phyloP scores from a whole-genome alignment of 2,888 invertebrate genomes.

The Apoda limacodes region DNA sequence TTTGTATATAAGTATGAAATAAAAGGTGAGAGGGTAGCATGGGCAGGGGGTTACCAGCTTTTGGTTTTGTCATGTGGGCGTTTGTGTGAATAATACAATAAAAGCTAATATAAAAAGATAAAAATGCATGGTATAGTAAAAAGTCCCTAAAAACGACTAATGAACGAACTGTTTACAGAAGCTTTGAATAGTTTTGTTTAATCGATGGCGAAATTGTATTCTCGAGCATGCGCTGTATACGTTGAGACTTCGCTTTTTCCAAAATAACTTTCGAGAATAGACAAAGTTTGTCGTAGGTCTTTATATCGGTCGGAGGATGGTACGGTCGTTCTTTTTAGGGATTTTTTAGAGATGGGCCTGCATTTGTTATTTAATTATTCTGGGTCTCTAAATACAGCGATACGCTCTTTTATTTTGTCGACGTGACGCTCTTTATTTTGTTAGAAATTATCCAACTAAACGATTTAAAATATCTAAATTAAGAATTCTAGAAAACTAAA shows the following conservation, averaged over 20 bases:
- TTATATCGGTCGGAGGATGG: conserved; percentile 68
- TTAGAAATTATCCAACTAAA: no score
- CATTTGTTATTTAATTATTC: conserved; percentile 3
- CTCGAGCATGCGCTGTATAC: conserved; percentile 66
- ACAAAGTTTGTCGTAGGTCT: conserved; percentile 34
- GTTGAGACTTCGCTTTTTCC: conserved; percentile 63
- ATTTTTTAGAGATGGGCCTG: no score
- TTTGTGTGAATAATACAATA: conserved; percentile 43
- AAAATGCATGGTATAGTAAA: conserved; percentile 19
- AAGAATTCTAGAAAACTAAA: no score
- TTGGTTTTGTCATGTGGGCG: conserved; percentile 58
- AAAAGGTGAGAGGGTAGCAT: conserved; percentile 54
- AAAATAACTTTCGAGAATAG: conserved; percentile 31
- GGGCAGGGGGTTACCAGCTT: conserved; percentile 56
- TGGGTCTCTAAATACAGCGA: conserved; percentile 32
- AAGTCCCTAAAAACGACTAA: conserved; percentile 9
- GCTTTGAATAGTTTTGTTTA: conserved; percentile 42
- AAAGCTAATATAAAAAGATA: conserved; percentile 24
- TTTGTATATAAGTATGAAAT: no score
- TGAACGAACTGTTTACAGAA: conserved; percentile 19
- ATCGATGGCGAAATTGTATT: conserved; percentile 49
- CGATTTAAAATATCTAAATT: no score
- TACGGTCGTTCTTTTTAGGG: conserved; percentile 42
- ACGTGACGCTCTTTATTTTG: no score
- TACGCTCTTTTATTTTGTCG: no score